Evolutionary conservation across 1,140 invertebrate species (phyloP), one percentile per base, ranked within the genome.

Genomic region (Leptonema lineaticorne): DNA sequence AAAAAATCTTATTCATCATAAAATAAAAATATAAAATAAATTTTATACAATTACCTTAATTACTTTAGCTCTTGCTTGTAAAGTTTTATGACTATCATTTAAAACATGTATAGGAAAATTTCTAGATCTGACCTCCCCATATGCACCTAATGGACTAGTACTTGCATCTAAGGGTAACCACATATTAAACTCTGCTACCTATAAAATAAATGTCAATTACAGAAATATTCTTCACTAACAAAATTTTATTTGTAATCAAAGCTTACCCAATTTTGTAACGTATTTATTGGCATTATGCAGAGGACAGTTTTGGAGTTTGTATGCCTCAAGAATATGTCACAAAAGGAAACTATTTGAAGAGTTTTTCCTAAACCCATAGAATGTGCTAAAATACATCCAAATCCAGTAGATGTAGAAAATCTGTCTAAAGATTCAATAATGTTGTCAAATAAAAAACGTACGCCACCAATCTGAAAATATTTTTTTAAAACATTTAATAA

Each of bases 351-450:
- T 48, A 98, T 91, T 83, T 98, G 97, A 45, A 99, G 84, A 0
- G 97, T 99, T 84, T 99, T 99, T n/a, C 97, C 97, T 16, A 99
- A 83, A 1, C 97, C 97, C 97, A 99, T 99, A 20, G 95, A 97
- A 83, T 99, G 97, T 5, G 97, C 97, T 22, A 99, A 83, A 73
- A 99, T 98, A 77, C 97, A 98, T 18, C 97, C 97, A 81, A 98
- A 97, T 14, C 96, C 96, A 60, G 88, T 88, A 1, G 93, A 95
- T n/a, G 87, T 93, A 50, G 92, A 91, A 76, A 90, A 97, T 68
- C 93, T 85, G 50, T 92, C 89, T 28, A 93, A 85, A 28, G 93
- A 96, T 80, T 98, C 96, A 68, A 98, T 92, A 26, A 98, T 90
- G 77, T 98, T 98, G 78, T 98, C 96, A 81, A 94, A 99, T 18